Base-by-base conservation (phyloP, 53 echinoderm and acorn worm genomes). In the Patiria pectinifera region DNA sequence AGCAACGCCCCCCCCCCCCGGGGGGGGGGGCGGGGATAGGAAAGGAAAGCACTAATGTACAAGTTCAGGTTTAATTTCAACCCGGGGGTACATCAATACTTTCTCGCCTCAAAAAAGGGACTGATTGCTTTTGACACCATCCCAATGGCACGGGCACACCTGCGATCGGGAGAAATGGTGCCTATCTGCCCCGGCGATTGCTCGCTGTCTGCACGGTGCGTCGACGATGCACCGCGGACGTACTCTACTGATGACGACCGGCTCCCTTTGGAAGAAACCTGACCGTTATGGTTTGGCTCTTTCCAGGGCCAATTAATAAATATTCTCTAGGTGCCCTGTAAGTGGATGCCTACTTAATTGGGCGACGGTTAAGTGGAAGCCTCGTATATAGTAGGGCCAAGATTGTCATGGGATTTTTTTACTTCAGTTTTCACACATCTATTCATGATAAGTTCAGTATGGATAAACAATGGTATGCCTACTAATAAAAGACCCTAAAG, bases 41-140 rank as follows among this genome's bases (percentile, higher is more conserved):
- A 71, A 78, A 45, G 25, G 25, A 89, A 78, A 26, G 23, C 48
- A 44, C 47, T 78, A 25, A 24, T 43, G 11, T 47, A n/a, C 48
- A 59, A 74, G 86, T 86, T 72, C 86, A 19, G 77, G 53, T 76
- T 88, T 88, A 78, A 22, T 77, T 88, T 88, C 88, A 78, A 23
- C 88, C 77, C 59, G 26, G 75, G 75, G 88, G 58, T 16, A 48
- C 77, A 77, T 88, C 88, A 61, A 88, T 88, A 88, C 77, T 88
- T 21, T 77, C 59, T 61, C 88, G 75, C 88, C 19, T 12, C 22
- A 25, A 62, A 76, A 43, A 53, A 53, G 59, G 59, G 16, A 6
- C 88, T 78, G 88, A 88, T 88, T 88, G 88, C 88, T 88, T 88
- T 78, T 88, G 77, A 88, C 88, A 78, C 88, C 78, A 61, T 88